These are phyloP conservation scores for Drosophila pseudoananassae DNA, from an alignment of 1,140 invertebrate genomes.

Conservation along the genomic window DNA sequence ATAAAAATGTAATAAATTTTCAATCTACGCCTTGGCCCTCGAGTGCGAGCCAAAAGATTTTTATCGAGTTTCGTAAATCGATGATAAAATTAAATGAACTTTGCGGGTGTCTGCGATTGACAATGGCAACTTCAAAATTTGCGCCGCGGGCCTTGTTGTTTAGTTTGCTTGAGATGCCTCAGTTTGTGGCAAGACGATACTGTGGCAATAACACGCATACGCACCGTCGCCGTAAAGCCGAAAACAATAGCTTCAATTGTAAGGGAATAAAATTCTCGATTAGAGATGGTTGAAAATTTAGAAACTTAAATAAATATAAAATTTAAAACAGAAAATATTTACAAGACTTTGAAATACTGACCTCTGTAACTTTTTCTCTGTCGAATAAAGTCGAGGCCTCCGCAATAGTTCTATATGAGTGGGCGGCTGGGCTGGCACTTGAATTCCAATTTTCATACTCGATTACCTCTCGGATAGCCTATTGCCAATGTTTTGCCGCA, in stretches of 20 bases:
- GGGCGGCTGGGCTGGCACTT: constrained; percentile 29
- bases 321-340: background rate
- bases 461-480: constrained; percentile 69
- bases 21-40: constrained; percentile 64
- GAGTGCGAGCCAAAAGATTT: constrained; percentile 53
- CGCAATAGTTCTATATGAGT: background rate
- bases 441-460: constrained; percentile 81
- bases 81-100: constrained; percentile 78
- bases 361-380: too few relatives aligned
- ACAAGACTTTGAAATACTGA: too few relatives aligned
- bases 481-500: constrained; percentile 25
- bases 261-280: background rate
- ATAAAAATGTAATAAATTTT: constrained; percentile 83
- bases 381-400: background rate
- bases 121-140: constrained; percentile 59
- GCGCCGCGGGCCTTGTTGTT: constrained; percentile 44
- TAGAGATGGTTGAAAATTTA: background rate
- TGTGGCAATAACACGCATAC: constrained; percentile 66
- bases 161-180: constrained; percentile 41
- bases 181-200: constrained; percentile 14
- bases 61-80: constrained; percentile 77
- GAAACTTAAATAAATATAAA: background rate
- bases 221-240: constrained; percentile 36
- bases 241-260: constrained; percentile 45
- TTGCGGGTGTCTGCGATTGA: constrained; percentile 55